Conservation (phyloP, 2,888 invertebrate species). For the Quadroppia sp. region DNA sequence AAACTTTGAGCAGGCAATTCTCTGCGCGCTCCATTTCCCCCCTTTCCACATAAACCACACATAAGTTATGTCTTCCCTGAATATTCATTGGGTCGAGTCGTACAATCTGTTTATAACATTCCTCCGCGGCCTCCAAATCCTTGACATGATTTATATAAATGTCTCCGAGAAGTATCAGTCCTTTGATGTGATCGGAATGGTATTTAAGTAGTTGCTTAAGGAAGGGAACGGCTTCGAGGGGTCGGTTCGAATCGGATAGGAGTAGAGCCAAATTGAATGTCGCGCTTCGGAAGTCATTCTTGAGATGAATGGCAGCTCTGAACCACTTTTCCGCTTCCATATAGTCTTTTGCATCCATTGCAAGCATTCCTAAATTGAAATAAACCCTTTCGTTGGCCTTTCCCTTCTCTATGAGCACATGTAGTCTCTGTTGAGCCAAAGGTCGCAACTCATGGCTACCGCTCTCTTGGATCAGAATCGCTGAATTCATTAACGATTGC, state of each 20-base stretch:
- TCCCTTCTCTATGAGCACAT: constrained; percentile 71
- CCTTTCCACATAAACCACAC: constrained; percentile 90
- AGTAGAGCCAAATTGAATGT: constrained; percentile 88
- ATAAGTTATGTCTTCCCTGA: constrained; percentile 90
- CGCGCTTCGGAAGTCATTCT: constrained; percentile 85
- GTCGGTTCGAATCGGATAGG: constrained; percentile 78
- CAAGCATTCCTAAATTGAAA: constrained; percentile 93
- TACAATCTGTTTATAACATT: constrained; percentile 85
- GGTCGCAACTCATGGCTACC: constrained; percentile 74
- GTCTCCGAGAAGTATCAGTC: constrained; percentile 85
- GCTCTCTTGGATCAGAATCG: constrained; percentile 84
- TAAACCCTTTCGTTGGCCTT: constrained; percentile 80
- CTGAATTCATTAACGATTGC: constrained; percentile 82
- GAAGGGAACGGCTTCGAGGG: constrained; percentile 85
- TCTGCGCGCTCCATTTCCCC: constrained; percentile 80
- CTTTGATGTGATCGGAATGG: constrained; percentile 91
- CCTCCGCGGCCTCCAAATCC: constrained; percentile 86
- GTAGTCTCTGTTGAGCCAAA: constrained; percentile 61
- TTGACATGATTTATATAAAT: constrained; percentile 94
- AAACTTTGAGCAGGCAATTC: constrained; percentile 72
- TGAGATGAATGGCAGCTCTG: constrained; percentile 69
- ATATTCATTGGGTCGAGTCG: constrained; percentile 83
- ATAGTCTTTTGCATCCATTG: constrained; percentile 89
- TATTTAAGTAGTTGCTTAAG: constrained; percentile 74
- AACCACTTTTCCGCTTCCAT: constrained; percentile 87